These are phyloP conservation scores for Myrmecophaga tridactyla DNA, from an alignment of 2,113 vertebrate genomes.

Conservation along the genomic window DNA sequence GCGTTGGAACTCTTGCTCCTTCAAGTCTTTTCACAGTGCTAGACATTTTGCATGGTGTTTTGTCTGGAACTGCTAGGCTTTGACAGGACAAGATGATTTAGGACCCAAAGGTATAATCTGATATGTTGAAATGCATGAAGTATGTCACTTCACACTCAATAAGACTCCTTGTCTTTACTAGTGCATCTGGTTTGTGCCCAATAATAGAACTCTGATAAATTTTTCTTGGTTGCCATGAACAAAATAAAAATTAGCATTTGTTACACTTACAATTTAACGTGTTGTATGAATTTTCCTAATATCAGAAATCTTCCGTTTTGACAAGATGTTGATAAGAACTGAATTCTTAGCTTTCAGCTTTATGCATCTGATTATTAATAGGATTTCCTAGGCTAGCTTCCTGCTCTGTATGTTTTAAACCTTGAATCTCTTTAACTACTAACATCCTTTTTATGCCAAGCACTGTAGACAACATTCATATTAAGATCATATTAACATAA, in stretches of 20 bases:
- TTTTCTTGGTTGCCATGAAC: background rate
- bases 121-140: background rate
- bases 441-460: background rate
- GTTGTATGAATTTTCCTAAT: background rate
- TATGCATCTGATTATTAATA: background rate
- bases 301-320: background rate
- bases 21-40: background rate
- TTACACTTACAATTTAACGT: background rate
- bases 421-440: background rate
- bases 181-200: background rate
- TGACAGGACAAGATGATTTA: background rate
- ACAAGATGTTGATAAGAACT: background rate
- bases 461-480: background rate
- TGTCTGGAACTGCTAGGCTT: background rate
- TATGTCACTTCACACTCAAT: background rate
- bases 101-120: background rate
- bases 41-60: background rate
- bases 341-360: background rate
- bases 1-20: background rate
- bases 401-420: background rate
- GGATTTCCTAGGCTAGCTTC: background rate
- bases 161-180: background rate
- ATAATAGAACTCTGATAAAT: background rate
- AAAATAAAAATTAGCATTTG: background rate
- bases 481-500: background rate